Evolutionary conservation across 2,888 invertebrate species (phyloP), one percentile per base, ranked within the genome.

Genomic region (Chrysolina haemoptera): DNA sequence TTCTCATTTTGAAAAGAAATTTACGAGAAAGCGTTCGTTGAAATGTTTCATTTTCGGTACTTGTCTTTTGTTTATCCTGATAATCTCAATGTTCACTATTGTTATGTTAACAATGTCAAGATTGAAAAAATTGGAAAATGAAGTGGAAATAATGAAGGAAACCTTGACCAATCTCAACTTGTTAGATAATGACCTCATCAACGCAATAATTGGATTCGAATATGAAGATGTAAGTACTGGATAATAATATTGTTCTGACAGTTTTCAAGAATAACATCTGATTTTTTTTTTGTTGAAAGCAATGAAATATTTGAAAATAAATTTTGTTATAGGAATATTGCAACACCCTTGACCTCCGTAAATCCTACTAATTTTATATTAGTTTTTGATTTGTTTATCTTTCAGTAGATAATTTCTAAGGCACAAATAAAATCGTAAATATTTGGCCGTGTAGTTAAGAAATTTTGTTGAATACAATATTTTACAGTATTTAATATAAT

Each of bases 181-280:
- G 48, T 66, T 70, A 4, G 70, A 71, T 43, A 71, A 76, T 50
- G 59, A 67, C 27, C 62, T 73, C 9, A 73, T 73, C 22, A 73
- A 66, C 18, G 66, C 65, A 1, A 66, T 73, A 10, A 70, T 76
- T 40, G 71, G 66, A 59, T 55, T 65, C 48, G 72, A 71, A 27
- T 70, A 74, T 66, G 68, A 75, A 20, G 68, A 76, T 68, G 77
- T 79, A 64, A 78, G 77, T 77, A 64, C 35, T 64, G 10, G 16
- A 9, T 40, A 27, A 40, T 16, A 53, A 53, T 11, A 11, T 43
- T n/a, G 9, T 2, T 11, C 14, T n/a, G 1, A 12, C 1, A 43
- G 14, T 46, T 41, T 18, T 43, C 41, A 20, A 41, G n/a, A 46
- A 64, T 62, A n/a, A 35, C n/a, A 27, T 9, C 4, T 27, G 4